phyloP scores from a whole-genome alignment of 92 coral and sea anemone genomes.

The Nematostella vectensis region DNA sequence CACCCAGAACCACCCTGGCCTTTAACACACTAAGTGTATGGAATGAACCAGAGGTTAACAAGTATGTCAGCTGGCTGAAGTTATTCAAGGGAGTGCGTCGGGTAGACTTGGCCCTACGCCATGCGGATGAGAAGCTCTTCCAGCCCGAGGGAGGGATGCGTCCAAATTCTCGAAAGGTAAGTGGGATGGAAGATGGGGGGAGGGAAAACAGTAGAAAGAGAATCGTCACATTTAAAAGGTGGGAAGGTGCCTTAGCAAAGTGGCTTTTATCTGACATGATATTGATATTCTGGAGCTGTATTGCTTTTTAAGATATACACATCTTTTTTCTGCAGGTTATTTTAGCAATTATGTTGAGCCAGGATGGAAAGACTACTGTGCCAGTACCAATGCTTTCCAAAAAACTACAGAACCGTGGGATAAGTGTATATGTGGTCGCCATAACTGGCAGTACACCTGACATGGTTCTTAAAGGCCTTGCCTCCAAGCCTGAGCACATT shows the following conservation, averaged over 20 bases:
- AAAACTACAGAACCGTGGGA: slow-evolving; percentile 4
- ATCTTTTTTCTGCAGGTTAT: slow-evolving; percentile 5
- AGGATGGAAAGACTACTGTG: background rate
- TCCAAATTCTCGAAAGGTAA: slow-evolving; percentile 41
- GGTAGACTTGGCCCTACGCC: slow-evolving; percentile 25
- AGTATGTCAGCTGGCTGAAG: slow-evolving; percentile 10
- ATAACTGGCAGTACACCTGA: slow-evolving; percentile 7
- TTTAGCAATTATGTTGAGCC: slow-evolving; percentile 9
- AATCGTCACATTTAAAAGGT: no score
- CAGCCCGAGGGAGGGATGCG: slow-evolving; percentile 34
- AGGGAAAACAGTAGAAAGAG: no score
- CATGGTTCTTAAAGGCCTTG: background rate
- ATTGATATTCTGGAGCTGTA: no score
- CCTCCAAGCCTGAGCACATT: slow-evolving; percentile 17
- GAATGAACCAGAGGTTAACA: slow-evolving; percentile 8
- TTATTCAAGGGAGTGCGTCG: slow-evolving; percentile 17
- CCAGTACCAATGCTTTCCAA: slow-evolving; percentile 7
- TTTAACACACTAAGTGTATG: slow-evolving; percentile 33
- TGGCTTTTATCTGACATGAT: no score
- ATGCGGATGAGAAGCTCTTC: slow-evolving; percentile 30
- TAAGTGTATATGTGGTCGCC: slow-evolving; percentile 13
- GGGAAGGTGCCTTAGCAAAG: no score
- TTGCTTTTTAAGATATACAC: background rate
- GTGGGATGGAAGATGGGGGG: background rate
- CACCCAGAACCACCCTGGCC: slow-evolving; percentile 15